Evolutionary conservation across 2,888 invertebrate species (phyloP).

Genomic region (Biston betularia): DNA sequence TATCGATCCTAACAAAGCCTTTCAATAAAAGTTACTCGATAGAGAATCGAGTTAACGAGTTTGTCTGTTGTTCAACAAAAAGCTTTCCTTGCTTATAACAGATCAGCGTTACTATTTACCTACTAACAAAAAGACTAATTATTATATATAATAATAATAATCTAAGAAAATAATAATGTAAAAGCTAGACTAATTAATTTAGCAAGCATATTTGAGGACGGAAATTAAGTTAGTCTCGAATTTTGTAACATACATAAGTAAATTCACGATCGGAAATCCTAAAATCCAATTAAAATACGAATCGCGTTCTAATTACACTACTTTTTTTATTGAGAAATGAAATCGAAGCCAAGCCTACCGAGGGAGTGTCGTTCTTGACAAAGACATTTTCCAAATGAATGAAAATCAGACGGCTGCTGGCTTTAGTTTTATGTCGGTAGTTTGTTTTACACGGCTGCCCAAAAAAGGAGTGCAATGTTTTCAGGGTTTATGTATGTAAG

Average conservation of each 20-base stretch:
- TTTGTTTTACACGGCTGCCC: no score
- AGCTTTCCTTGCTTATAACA: background rate
- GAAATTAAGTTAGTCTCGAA: no score
- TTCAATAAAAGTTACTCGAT: conserved; percentile 1
- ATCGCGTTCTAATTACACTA: no score
- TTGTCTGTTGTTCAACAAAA: background rate
- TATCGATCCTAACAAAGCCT: background rate
- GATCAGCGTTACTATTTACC: background rate
- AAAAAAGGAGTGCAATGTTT: no score
- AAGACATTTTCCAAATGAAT: background rate
- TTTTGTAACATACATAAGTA: no score
- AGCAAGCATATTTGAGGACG: no score
- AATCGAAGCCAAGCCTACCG: background rate
- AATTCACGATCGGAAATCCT: background rate
- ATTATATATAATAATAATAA: no score
- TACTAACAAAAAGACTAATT: no score
- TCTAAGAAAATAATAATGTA: no score
- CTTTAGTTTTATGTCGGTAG: background rate
- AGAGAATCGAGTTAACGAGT: conserved; percentile 7
- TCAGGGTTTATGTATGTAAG: no score
- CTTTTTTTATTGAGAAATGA: background rate
- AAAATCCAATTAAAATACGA: background rate
- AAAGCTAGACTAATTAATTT: no score
- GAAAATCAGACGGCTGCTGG: background rate
- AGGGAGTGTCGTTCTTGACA: background rate